These are phyloP conservation scores for Mormyrus lacerda DNA, from an alignment of 2,113 vertebrate species.

Conservation along the genomic window DNA sequence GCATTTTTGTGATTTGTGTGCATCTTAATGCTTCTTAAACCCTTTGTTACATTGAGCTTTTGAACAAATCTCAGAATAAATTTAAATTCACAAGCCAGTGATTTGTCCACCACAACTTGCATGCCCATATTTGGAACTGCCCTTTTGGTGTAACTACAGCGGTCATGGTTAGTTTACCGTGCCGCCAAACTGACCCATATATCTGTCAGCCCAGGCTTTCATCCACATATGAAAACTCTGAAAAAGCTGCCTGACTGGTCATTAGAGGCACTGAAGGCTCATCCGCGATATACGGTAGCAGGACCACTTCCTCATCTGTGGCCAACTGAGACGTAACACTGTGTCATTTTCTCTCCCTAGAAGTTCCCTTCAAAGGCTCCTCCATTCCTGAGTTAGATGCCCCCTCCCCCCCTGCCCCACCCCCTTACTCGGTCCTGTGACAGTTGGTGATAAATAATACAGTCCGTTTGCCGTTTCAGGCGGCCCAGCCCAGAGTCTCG, in stretches of 20 bases:
- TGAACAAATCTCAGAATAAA: not conserved
- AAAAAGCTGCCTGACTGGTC: not conserved
- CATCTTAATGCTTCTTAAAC: not conserved
- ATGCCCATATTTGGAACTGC: not conserved
- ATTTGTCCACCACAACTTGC: not conserved
- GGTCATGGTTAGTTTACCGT: not conserved
- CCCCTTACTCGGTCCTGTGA: not conserved
- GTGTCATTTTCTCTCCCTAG: not conserved
- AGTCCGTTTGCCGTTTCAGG: slow-evolving; percentile 34
- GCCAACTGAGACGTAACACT: not conserved
- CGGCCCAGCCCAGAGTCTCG: slow-evolving; percentile 16
- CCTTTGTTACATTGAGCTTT: not conserved
- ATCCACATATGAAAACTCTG: not conserved
- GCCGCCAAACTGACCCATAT: not conserved
- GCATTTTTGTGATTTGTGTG: not conserved
- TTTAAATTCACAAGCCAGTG: not conserved
- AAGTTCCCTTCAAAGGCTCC: slow-evolving; percentile 3
- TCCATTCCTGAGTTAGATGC: not conserved
- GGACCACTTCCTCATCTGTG: not conserved
- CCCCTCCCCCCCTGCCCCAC: not conserved
- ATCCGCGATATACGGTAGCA: not conserved
- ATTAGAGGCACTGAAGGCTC: not conserved
- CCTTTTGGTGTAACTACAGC: not conserved
- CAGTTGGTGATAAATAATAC: slow-evolving; percentile 44
- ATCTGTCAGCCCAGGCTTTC: not conserved